Evolutionary conservation across 64 coral and sea anemone species (phyloP).

Genomic region (Acropora tenuis): DNA sequence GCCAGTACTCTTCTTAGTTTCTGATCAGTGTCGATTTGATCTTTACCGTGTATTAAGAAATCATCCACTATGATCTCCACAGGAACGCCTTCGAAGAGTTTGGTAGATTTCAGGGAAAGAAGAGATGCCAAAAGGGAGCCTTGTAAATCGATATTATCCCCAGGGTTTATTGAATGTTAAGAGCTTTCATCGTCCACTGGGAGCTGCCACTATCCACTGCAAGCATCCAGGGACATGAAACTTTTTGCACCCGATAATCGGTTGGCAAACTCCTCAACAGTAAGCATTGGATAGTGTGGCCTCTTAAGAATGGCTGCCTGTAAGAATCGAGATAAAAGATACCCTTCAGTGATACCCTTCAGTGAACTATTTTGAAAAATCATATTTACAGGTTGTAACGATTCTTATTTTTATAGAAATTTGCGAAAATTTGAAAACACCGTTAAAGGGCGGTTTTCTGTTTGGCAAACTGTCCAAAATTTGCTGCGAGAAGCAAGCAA

Average conservation of each 20-base stretch:
- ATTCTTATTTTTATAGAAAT: no score
- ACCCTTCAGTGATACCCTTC: background rate
- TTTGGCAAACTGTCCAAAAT: no score
- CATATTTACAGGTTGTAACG: no score
- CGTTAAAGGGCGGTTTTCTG: no score
- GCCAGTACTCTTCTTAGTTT: no score
- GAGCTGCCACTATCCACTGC: slow-evolving; percentile 7
- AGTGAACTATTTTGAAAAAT: no score
- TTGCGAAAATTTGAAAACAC: no score
- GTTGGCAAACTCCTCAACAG: slow-evolving; percentile 11
- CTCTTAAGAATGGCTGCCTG: background rate
- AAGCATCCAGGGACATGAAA: background rate
- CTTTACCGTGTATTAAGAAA: no score
- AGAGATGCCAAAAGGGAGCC: slow-evolving; percentile 10
- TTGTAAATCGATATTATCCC: background rate
- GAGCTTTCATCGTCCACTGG: slow-evolving; percentile 27
- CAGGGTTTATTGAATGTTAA: slow-evolving; percentile 34
- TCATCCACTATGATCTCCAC: no score
- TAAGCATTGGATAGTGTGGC: slow-evolving; percentile 19
- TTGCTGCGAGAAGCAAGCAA: no score
- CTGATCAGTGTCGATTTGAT: no score
- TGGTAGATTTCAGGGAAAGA: slow-evolving; percentile 29
- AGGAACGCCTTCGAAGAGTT: background rate
- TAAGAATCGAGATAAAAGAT: background rate
- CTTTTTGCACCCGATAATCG: background rate